Conservation (phyloP, 2,113 vertebrate genomes). For the Caranx melampygus region DNA sequence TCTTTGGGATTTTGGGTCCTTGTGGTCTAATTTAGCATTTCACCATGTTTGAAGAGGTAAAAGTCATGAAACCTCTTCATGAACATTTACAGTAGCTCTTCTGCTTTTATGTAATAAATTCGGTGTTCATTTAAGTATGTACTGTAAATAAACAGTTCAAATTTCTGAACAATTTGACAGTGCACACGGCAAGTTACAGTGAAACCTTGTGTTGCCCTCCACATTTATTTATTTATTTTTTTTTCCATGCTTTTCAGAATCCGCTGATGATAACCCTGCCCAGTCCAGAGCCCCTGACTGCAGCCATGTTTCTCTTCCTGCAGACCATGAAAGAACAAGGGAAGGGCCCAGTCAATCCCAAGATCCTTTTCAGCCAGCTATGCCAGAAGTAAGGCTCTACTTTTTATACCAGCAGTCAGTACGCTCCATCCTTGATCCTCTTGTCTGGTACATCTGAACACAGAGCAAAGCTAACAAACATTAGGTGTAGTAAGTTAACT, state of each 20-base stretch:
- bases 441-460: neutral
- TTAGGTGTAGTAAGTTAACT: neutral
- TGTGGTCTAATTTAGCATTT: neutral
- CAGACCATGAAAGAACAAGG: conserved; percentile 95
- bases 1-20: neutral
- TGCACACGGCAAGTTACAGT: too few relatives aligned
- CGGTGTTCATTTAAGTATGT: too few relatives aligned
- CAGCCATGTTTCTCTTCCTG: conserved; percentile 96
- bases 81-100: neutral
- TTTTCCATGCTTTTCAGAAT: conserved; percentile 79
- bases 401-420: neutral
- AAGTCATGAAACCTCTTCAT: neutral
- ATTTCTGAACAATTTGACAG: too few relatives aligned
- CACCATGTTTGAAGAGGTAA: neutral
- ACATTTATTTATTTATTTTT: neutral
- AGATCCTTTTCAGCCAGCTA: conserved; percentile 96
- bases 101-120: neutral
- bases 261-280: conserved; percentile 89
- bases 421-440: neutral
- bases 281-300: conserved; percentile 93
- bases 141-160: too few relatives aligned
- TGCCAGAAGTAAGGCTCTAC: conserved; percentile 92
- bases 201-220: neutral
- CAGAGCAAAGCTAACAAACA: neutral
- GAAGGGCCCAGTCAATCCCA: conserved; percentile 93